Evolutionary conservation across 2,888 invertebrate species (phyloP), one percentile per base, ranked within the genome.

Genomic region (Crepidodera aurea): DNA sequence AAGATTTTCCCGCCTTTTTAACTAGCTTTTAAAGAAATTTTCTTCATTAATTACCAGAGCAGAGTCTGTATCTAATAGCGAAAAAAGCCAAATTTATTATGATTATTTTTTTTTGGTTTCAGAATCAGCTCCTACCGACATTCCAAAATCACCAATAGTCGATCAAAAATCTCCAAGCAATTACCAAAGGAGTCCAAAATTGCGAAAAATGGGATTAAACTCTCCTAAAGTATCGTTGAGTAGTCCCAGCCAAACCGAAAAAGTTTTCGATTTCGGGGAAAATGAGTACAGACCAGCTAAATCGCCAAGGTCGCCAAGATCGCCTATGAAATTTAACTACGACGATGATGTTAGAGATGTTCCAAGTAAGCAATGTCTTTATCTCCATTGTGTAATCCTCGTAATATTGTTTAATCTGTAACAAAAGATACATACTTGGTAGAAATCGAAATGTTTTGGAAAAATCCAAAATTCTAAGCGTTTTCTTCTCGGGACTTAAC

Each of bases 261-360:
- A 39, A 13, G 60, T 75, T 29, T 70, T 71, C 55, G 68, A 75
- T 44, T 70, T 72, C 61, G 66, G 50, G 44, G 56, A 69, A 63
- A 62, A 55, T 22, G 58, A 61, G n/a, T 57, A 56, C 5, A 56
- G 67, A 27, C 15, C 50, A 5, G 58, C 19, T 13, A 77, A 74
- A 62, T 77, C 77, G 0, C 77, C 77, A 0, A 67, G 76, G 57
- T 78, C 78, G 1, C 78, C 78, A 1, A 69, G 76, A 55, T 78
- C 78, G 1, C 77, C 78, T 0, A 67, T 70, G 51, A 64, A 64
- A 51, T 66, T 73, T 60, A 73, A 65, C 55, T 75, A 76, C 54
- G 74, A 72, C n/a, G 69, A 69, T 1, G 71, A 34, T 34, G 44
- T 27, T 15, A 46, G 50, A 12, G 34, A 34, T 34, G 50, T 50